Base-by-base conservation (phyloP, 2,888 invertebrate genomes). In the Xestoiulus laeticollis region DNA sequence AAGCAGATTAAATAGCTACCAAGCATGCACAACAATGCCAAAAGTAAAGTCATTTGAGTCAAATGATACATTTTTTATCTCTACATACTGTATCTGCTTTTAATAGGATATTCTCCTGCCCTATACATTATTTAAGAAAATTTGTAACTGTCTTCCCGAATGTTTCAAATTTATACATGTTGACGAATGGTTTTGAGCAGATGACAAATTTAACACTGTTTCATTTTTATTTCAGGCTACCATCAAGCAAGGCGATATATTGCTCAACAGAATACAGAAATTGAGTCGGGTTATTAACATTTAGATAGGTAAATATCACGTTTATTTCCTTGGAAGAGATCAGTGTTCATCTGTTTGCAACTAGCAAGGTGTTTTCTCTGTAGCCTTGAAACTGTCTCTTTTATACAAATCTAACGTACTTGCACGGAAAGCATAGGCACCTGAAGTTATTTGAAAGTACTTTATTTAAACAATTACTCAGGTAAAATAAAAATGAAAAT, bases 231-330 rank as follows among this genome's bases (percentile, higher is more conserved):
- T 91, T 68, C 90, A 92, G 92, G 92, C 98, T 1, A 98, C 98
- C 90, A 98, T 99, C 89, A 99, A 99, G 91, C 99, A 99, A 92
- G 99, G 99, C 10, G 99, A 99, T 93, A 94, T 99, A 89, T 94
- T 99, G 14, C 95, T 99, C 89, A 99, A 99, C 92, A 95, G 99
- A 91, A 97, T 99, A 90, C 99, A 99, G 93, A 99, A 99, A 93
- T 94, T 99, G 88, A 99, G 99, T 90, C 95, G 99, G 92, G 99
- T 99, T 90, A 99, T 99, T 92, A 99, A 99, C 93, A 99, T 99
- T 26, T 68, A 68, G 68, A 68, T 68, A 68, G 68, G 68, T 68
- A 68, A 68, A 68, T 68, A 68, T 26, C 8, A n/a, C n/a, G 16
- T 68, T 68, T 12, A 26, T n/a, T 68, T 68, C 26, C 68, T 26